Percentiles rank a stretch among this genome's conserved stretches.
Conservation (phyloP, 2,888 invertebrate genomes). For the Geotrupes spiniger region DNA sequence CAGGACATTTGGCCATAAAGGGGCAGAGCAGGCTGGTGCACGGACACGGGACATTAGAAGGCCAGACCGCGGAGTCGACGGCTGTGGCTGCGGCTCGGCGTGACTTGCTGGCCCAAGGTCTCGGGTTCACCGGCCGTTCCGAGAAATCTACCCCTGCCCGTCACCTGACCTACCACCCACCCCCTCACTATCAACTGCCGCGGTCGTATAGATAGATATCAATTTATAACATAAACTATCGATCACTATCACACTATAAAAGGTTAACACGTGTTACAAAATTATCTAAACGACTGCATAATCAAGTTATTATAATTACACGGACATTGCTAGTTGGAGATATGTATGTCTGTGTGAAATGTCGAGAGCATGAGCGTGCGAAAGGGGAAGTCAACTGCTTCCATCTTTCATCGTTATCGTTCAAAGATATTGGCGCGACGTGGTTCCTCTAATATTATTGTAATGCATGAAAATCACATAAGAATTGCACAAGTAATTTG, state of each 20-base stretch:
- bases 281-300: too few species aligned
- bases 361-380: too few species aligned
- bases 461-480: too few species aligned
- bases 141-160: conserved; percentile 25
- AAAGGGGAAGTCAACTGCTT: too few species aligned
- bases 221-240: conserved; percentile 16
- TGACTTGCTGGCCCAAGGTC: conserved; percentile 27
- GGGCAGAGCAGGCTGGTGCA: conserved; percentile 20
- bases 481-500: too few species aligned
- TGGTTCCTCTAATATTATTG: too few species aligned
- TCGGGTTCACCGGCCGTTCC: conserved; percentile 27
- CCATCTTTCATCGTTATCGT: too few species aligned
- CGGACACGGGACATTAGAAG: conserved; percentile 22
- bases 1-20: conserved; percentile 20
- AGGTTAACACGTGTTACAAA: conserved; percentile 3
- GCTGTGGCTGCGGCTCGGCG: conserved; percentile 22
- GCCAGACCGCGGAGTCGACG: conserved; percentile 23
- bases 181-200: conserved; percentile 13
- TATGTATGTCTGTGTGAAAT: too few species aligned
- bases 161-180: conserved; percentile 22
- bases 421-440: too few species aligned
- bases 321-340: too few species aligned
- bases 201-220: conserved; percentile 10
- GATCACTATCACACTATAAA: conserved; percentile 13
- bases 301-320: too few species aligned